Conservation (phyloP, 2,797 vertebrate genomes). For the Danio kyathit region DNA sequence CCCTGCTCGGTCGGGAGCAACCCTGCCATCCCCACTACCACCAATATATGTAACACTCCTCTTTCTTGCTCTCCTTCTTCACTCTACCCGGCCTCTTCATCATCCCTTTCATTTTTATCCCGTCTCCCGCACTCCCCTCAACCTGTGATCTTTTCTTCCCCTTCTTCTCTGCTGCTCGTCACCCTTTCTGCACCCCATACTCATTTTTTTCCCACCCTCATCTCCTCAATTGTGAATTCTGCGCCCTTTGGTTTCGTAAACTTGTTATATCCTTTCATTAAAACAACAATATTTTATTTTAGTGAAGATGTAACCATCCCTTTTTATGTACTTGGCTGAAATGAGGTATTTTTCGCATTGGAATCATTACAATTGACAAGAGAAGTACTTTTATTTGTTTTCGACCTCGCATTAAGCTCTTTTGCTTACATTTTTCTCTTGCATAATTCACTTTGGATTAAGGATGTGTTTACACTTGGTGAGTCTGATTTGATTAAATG, state of each 20-base stretch:
- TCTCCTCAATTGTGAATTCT: conserved; percentile 47
- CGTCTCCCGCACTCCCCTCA: conserved; percentile 42
- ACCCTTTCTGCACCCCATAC: conserved; percentile 50
- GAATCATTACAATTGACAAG: too few species aligned
- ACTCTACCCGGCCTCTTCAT: conserved; percentile 51
- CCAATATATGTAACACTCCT: conserved; percentile 50
- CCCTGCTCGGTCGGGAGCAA: conserved; percentile 78
- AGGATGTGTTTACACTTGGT: background rate
- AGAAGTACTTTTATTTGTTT: background rate
- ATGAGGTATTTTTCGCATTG: background rate
- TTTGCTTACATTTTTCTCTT: background rate
- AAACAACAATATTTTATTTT: conserved; percentile 49
- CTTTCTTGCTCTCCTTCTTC: conserved; percentile 43
- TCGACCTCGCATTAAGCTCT: background rate
- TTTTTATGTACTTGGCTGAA: background rate
- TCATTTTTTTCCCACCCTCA: conserved; percentile 52
- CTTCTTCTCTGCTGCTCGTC: conserved; percentile 41
- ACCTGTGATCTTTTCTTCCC: conserved; percentile 51
- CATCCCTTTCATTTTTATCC: conserved; percentile 53
- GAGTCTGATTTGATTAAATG: background rate
- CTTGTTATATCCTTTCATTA: conserved; percentile 37
- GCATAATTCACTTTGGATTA: background rate
- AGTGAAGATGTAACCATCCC: conserved; percentile 42
- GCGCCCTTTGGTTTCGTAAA: conserved; percentile 40
- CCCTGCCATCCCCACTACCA: conserved; percentile 67